A percentile compares a stretch with the other conserved stretches of the same genome.
Evolutionary conservation across 2,113 vertebrate species (phyloP).

Genomic region (Equus quagga): DNA sequence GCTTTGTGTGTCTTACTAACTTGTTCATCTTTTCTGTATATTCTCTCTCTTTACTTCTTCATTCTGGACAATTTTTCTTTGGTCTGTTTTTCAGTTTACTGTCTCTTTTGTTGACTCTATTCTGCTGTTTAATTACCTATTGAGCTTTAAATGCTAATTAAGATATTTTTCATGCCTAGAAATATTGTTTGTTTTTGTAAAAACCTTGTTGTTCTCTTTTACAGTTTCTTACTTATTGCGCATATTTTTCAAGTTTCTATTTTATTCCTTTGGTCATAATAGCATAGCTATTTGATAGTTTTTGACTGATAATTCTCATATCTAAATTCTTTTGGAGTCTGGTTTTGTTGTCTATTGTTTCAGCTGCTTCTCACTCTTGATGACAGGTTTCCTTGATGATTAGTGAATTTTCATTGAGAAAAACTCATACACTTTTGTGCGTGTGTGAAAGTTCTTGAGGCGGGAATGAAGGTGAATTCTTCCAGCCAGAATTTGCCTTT

Average conservation of each 20-base stretch:
- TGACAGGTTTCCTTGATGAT: neutral
- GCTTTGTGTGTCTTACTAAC: neutral
- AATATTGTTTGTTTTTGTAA: neutral
- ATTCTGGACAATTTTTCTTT: neutral
- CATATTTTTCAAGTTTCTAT: neutral
- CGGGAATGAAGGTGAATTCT: neutral
- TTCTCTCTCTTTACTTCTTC: conserved; percentile 4
- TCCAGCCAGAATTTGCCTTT: neutral
- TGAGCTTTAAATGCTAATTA: neutral
- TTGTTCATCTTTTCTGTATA: neutral
- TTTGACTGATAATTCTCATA: neutral
- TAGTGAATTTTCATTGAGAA: neutral
- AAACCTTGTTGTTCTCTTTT: neutral
- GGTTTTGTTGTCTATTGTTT: neutral
- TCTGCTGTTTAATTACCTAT: neutral
- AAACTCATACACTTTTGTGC: neutral
- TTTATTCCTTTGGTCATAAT: neutral
- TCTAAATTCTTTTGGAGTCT: neutral
- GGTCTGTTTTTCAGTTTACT: neutral
- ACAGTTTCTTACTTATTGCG: neutral
- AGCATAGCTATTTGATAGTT: neutral
- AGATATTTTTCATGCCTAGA: neutral
- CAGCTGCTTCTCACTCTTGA: neutral
- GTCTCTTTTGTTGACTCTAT: neutral
- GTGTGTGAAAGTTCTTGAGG: neutral